A percentile compares a stretch with the other conserved stretches of the same genome.
These are phyloP conservation scores for Acronicta alni DNA, from an alignment of 2,888 invertebrate species.

Conservation along the genomic window DNA sequence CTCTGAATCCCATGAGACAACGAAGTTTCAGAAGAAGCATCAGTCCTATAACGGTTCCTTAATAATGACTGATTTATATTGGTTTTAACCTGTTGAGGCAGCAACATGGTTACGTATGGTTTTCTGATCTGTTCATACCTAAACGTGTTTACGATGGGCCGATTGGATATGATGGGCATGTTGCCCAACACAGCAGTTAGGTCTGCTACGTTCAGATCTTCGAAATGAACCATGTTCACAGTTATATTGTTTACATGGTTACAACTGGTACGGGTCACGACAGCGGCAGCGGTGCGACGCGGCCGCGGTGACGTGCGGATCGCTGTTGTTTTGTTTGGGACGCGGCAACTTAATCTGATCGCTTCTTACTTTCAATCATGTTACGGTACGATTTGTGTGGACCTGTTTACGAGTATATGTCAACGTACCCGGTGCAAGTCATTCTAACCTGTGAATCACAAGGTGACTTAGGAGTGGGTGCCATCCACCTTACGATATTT, in stretches of 20 bases:
- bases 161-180: too few relatives aligned
- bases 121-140: too few relatives aligned
- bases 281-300: too few relatives aligned
- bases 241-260: slow-evolving; percentile 11
- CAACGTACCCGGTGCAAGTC: not conserved
- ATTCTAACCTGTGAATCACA: not conserved
- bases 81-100: too few relatives aligned
- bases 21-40: too few relatives aligned
- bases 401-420: slow-evolving; percentile 8
- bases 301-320: slow-evolving; percentile 31
- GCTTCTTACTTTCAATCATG: slow-evolving; percentile 75
- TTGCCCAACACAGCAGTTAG: not conserved
- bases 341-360: slow-evolving; percentile 69
- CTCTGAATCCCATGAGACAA: too few relatives aligned
- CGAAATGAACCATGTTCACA: not conserved
- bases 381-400: slow-evolving; percentile 40
- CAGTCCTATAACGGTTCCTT: too few relatives aligned
- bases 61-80: too few relatives aligned
- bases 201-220: not conserved
- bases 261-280: slow-evolving; percentile 16
- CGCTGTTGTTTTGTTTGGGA: slow-evolving; percentile 46
- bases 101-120: too few relatives aligned
- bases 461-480: too few relatives aligned
- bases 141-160: too few relatives aligned
- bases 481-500: too few relatives aligned